Evolutionary conservation across 2,113 vertebrate species (phyloP).

Genomic region (Suricata suricatta): DNA sequence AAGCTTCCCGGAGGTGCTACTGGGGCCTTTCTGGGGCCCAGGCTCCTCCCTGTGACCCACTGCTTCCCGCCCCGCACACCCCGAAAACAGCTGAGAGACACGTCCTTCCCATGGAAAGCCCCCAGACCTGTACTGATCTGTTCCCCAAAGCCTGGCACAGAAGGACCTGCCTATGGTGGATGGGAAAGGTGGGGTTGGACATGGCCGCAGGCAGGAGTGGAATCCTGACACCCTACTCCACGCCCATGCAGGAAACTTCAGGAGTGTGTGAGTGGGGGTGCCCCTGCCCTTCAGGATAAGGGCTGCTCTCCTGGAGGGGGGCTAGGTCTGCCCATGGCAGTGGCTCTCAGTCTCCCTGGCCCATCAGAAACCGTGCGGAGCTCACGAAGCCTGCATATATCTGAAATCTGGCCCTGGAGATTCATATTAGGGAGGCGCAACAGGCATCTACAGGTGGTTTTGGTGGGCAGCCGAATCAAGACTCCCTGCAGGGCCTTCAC

Average conservation of each 20-base stretch:
- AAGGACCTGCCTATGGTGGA: neutral
- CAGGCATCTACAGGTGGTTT: neutral
- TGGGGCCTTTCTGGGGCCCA: neutral
- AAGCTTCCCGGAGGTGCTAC: neutral
- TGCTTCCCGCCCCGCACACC: accelerated
- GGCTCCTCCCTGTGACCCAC: neutral
- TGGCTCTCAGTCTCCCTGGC: neutral
- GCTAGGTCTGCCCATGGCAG: neutral
- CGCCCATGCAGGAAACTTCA: neutral
- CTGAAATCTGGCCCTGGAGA: neutral
- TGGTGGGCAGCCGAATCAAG: neutral
- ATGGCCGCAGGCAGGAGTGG: neutral
- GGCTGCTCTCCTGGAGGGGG: neutral
- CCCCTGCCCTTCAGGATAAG: neutral
- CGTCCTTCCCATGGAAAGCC: neutral
- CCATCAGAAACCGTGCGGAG: neutral
- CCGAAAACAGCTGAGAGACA: neutral
- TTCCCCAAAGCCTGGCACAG: neutral
- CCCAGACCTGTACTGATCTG: neutral
- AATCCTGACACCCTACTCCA: neutral
- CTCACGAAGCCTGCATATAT: neutral
- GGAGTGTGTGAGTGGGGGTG: neutral
- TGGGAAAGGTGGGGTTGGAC: neutral
- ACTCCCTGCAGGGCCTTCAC: neutral
- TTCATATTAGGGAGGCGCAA: neutral